phyloP scores from a whole-genome alignment of 1,140 invertebrate genomes.

The Drosophila pachea region DNA sequence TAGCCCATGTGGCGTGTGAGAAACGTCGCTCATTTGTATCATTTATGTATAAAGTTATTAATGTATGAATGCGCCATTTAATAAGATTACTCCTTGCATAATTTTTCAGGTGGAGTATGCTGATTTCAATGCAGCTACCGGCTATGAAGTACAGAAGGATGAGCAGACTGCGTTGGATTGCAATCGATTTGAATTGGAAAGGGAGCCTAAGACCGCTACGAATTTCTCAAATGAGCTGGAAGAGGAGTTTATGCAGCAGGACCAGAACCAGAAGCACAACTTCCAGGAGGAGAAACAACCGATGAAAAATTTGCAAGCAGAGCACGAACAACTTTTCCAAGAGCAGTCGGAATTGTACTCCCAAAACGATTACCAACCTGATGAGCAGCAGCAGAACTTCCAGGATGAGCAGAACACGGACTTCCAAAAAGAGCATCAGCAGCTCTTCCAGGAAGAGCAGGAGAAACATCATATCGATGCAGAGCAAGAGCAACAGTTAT shows the following conservation, averaged over 20 bases:
- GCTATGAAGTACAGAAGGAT: constrained; percentile 29
- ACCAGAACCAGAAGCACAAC: constrained; percentile 8
- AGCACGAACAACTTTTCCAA: constrained; percentile 7
- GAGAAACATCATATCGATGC: no score
- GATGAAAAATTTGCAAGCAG: not conserved
- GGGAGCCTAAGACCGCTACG: not conserved
- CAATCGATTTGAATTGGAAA: constrained; percentile 51
- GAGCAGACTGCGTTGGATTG: constrained; percentile 14
- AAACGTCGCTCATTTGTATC: constrained; percentile 21
- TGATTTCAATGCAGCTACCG: constrained; percentile 56
- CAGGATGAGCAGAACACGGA: constrained; percentile 17
- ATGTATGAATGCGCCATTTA: not conserved
- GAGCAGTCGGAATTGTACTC: not conserved
- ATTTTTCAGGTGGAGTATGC: constrained; percentile 56
- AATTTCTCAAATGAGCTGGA: constrained; percentile 11
- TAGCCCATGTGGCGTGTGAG: constrained; percentile 25
- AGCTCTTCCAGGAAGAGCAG: constrained; percentile 7
- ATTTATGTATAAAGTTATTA: constrained; percentile 4
- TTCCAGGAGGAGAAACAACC: not conserved
- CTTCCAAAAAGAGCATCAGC: constrained; percentile 7
- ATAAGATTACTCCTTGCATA: constrained; percentile 7
- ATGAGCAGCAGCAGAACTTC: constrained; percentile 10
- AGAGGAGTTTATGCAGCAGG: constrained; percentile 13
- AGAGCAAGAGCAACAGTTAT: not conserved
- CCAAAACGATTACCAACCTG: not conserved